Evolutionary conservation across 2,888 invertebrate genomes (phyloP).

Genomic region (Brachypalpus laphriformis): DNA sequence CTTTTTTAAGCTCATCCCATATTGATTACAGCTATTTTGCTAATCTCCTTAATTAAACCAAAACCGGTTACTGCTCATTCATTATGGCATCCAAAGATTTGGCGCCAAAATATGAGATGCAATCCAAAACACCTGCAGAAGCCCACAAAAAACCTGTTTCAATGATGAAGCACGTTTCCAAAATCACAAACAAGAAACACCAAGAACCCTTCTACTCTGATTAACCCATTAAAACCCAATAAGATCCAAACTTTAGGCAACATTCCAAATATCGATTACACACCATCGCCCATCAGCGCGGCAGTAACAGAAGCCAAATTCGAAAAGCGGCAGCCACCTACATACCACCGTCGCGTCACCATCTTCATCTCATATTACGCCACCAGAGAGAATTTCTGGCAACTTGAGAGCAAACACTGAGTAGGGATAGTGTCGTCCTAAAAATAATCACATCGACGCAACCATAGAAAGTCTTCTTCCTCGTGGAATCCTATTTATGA

Average conservation of each 20-base stretch:
- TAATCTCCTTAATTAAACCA: not conserved
- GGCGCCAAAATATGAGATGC: slow-evolving; percentile 61
- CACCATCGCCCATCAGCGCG: slow-evolving; percentile 37
- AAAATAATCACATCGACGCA: slow-evolving; percentile 40
- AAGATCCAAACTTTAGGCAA: slow-evolving; percentile 53
- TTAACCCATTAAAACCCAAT: slow-evolving; percentile 58
- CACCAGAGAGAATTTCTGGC: slow-evolving; percentile 8
- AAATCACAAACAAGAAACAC: not conserved
- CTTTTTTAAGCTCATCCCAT: not conserved
- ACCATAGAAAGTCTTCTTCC: slow-evolving; percentile 43
- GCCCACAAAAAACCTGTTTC: slow-evolving; percentile 12
- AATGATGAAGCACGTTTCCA: slow-evolving; percentile 11
- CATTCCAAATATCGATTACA: slow-evolving; percentile 70
- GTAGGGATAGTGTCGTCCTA: slow-evolving; percentile 6
- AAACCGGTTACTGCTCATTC: slow-evolving; percentile 53
- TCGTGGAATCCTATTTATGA: slow-evolving; percentile 40
- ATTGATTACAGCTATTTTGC: slow-evolving; percentile 29
- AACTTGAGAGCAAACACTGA: not conserved
- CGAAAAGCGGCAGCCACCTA: slow-evolving; percentile 21
- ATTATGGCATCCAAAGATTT: slow-evolving; percentile 30
- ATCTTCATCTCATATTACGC: slow-evolving; percentile 54
- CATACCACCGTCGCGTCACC: not conserved
- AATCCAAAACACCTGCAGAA: slow-evolving; percentile 60
- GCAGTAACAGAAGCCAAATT: slow-evolving; percentile 62
- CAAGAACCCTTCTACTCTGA: slow-evolving; percentile 18